Conservation (phyloP, 2,797 vertebrate genomes). For the Naso thynnoides region DNA sequence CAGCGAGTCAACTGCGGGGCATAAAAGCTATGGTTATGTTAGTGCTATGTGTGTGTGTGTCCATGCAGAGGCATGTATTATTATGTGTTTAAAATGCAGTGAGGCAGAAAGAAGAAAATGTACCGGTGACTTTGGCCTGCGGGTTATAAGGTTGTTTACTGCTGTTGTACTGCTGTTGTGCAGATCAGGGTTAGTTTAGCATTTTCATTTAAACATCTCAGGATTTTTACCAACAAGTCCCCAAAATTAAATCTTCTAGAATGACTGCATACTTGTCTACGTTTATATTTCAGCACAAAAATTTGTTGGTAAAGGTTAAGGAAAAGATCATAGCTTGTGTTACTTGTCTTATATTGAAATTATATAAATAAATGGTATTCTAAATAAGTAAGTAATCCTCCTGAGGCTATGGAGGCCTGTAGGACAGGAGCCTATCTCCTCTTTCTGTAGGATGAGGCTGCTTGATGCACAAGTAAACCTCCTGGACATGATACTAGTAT, state of each 20-base stretch:
- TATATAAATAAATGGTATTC: too few relatives aligned
- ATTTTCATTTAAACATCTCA: background rate
- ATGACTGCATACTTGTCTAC: background rate
- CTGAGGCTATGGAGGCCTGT: too few relatives aligned
- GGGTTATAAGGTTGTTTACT: background rate
- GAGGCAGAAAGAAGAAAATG: constrained; percentile 10
- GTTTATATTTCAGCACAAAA: background rate
- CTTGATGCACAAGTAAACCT: too few relatives aligned
- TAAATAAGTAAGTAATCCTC: too few relatives aligned
- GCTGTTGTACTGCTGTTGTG: background rate
- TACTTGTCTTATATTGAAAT: too few relatives aligned
- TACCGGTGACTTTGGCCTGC: background rate
- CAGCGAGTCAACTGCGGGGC: constrained; percentile 13
- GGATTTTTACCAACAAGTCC: background rate
- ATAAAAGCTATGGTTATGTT: background rate
- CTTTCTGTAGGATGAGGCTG: too few relatives aligned
- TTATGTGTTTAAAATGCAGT: constrained; percentile 18
- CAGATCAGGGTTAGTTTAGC: constrained; percentile 1
- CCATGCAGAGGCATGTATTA: background rate
- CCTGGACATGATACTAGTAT: too few relatives aligned
- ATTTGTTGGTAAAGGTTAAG: too few relatives aligned
- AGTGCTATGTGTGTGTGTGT: background rate
- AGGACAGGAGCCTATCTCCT: too few relatives aligned
- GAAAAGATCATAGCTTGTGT: too few relatives aligned
- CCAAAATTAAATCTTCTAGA: background rate